phyloP scores from a whole-genome alignment of 2,797 vertebrate genomes.

The Karalla daura region DNA sequence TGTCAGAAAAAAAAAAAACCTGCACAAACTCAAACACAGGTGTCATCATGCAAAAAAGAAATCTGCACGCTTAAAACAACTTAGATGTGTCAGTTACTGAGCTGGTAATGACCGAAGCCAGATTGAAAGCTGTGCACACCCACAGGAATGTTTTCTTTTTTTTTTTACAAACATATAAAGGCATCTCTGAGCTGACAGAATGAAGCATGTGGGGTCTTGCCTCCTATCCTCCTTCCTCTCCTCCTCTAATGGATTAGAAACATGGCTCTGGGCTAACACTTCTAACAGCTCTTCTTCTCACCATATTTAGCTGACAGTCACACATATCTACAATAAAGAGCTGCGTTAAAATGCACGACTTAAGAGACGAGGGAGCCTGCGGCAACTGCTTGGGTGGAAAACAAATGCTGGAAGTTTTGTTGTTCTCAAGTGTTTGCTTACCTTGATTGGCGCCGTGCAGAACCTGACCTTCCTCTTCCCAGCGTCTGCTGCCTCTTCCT shows the following conservation, averaged over 20 bases:
- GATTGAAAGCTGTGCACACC: constrained; percentile 3
- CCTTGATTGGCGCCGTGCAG: constrained; percentile 91
- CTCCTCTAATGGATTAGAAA: constrained; percentile 48
- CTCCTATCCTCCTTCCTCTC: constrained; percentile 30
- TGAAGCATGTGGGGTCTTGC: constrained; percentile 70
- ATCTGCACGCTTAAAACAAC: constrained; percentile 8
- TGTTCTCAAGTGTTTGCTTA: constrained; percentile 49
- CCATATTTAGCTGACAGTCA: constrained; percentile 30
- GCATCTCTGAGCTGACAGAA: constrained; percentile 45
- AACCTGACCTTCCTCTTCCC: constrained; percentile 85
- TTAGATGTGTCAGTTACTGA: constrained; percentile 9
- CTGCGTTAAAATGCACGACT: not conserved
- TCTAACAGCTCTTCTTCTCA: constrained; percentile 18
- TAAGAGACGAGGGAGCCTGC: not conserved
- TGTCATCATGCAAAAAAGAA: constrained; percentile 7
- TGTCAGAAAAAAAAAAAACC: constrained; percentile 20
- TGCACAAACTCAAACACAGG: constrained; percentile 19
- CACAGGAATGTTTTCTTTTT: constrained; percentile 38
- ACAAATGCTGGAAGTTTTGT: not conserved
- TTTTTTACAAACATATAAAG: constrained; percentile 9
- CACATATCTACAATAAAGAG: constrained; percentile 17
- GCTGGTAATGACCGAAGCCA: not conserved
- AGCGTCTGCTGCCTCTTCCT: constrained; percentile 37
- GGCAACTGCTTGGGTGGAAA: not conserved
- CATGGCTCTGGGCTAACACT: constrained; percentile 46